Evolutionary conservation across 2,888 invertebrate species (phyloP), one percentile per base, ranked within the genome.

Genomic region (Lasioglossum marginatum): DNA sequence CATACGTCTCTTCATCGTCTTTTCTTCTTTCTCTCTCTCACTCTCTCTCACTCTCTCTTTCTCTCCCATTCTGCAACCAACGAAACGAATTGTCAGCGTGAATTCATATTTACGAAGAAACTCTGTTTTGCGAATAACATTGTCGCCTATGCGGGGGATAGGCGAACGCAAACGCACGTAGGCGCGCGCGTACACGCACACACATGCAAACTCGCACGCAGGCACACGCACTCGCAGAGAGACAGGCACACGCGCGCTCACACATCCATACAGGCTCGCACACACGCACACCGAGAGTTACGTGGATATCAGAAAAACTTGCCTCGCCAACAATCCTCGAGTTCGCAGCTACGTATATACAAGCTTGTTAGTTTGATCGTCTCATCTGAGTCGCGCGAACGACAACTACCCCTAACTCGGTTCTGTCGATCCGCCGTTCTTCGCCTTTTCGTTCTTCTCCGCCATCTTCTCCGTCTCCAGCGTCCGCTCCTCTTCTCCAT

Each of bases 331-430:
- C 63, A 82, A 76, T 37, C 73, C 43, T 31, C 75, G 70, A 43
- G 48, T 45, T 74, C 71, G 71, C 52, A 81, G 81, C 82, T 78
- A 88, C 82, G 81, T 77, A 81, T 83, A 31, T 88, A 89, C 84
- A 88, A 77, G 75, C 75, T 72, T 73, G 60, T 73, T 80, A 80
- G 37, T 66, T 68, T 40, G 70, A 79, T 71, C 57, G 48, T 85
- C 45, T 68, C 37, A 16, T 82, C 14, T 45, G 45, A 45, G 63
- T 37, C 77, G 71, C 68, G 52, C 66, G 23, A 83, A 63, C 63
- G 34, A 63, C 31, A 63, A 63, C 31, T 19, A 40, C 19, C n/a
- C 48, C 27, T 16, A 60, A 82, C 75, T 66, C 70, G 37, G 40
- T 34, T 75, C 37, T 27, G 37, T 83, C 77, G 60, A 75, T 14